Evolutionary conservation across 2,113 vertebrate species (phyloP).

Genomic region (Micronycteris hirsuta): DNA sequence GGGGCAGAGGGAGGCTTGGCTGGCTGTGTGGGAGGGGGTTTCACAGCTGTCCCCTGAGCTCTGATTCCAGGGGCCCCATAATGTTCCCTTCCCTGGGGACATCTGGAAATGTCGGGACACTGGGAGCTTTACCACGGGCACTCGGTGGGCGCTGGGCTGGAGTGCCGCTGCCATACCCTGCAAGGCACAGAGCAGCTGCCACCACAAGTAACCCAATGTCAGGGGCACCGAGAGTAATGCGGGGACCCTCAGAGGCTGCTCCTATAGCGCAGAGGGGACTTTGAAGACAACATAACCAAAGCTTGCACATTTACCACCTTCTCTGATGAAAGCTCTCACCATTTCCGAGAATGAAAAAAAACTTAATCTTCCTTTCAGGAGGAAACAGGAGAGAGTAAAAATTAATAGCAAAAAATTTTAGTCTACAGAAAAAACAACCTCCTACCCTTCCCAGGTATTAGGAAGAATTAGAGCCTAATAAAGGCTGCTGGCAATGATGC

Average conservation of each 20-base stretch:
- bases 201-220: background rate
- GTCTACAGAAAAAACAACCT: background rate
- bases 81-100: background rate
- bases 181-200: rapidly evolving
- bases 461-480: background rate
- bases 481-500: background rate
- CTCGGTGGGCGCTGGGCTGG: background rate
- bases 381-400: background rate
- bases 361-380: background rate
- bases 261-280: rapidly evolving
- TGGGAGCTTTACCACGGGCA: background rate
- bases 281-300: background rate
- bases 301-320: background rate
- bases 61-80: background rate
- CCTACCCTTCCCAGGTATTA: too few relatives aligned
- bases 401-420: background rate
- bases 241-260: background rate
- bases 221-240: rapidly evolving
- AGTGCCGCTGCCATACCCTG: background rate
- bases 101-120: background rate
- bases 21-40: too few relatives aligned
- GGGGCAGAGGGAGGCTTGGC: background rate
- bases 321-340: background rate
- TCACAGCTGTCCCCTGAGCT: background rate
- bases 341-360: background rate